Evolutionary conservation across 2,888 invertebrate genomes (phyloP).

Genomic region (Spilosoma lubricipeda): DNA sequence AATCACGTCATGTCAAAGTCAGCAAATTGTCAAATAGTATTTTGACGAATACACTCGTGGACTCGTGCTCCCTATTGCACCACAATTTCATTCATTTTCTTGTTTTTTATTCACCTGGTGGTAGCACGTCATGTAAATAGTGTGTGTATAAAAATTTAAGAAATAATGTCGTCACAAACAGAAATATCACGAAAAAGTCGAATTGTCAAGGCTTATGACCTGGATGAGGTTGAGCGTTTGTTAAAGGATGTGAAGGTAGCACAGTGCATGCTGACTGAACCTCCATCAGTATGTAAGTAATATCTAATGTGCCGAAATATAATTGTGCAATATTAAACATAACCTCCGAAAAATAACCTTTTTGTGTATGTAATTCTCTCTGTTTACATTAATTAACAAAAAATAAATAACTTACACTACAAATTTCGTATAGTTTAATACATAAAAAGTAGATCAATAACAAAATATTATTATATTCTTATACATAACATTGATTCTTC

Average conservation of each 20-base stretch:
- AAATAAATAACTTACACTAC: too few species aligned
- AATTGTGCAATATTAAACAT: constrained; percentile 13
- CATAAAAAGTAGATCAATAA: too few species aligned
- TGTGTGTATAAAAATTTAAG: constrained; percentile 3
- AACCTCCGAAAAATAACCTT: constrained; percentile 12
- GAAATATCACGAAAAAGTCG: constrained; percentile 66
- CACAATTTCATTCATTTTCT: neutral
- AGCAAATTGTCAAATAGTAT: neutral
- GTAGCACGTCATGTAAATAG: neutral
- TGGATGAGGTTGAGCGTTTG: constrained; percentile 81
- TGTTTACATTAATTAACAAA: neutral
- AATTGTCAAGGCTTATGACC: constrained; percentile 82
- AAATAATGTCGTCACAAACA: constrained; percentile 66
- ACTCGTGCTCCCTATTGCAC: constrained; percentile 2
- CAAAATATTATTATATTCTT: too few species aligned
- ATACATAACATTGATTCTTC: too few species aligned
- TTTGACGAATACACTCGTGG: neutral
- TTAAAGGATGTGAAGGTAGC: constrained; percentile 85
- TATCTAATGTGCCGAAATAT: neutral
- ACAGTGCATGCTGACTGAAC: constrained; percentile 86
- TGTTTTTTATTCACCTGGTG: neutral
- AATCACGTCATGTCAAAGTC: neutral
- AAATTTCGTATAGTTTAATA: too few species aligned
- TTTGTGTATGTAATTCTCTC: neutral
- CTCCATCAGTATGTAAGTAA: constrained; percentile 79